A percentile compares a stretch with the other conserved stretches of the same genome.
These are phyloP conservation scores for Scaptomyza polygonia DNA, from an alignment of 2,888 invertebrate species.

Conservation along the genomic window DNA sequence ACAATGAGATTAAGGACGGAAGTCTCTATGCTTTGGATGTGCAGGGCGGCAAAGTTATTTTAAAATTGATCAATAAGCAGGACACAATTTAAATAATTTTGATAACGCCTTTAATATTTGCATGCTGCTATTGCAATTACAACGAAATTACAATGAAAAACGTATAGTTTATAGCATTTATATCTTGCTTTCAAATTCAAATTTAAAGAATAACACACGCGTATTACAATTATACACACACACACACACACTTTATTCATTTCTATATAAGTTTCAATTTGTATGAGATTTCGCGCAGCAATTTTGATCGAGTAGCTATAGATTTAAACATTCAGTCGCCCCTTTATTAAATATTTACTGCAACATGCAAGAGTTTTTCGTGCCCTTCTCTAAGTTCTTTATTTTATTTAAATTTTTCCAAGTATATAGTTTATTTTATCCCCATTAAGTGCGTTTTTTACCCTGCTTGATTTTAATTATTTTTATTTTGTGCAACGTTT, in stretches of 20 bases:
- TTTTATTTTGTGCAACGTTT: conserved; percentile 44
- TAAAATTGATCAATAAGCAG: conserved; percentile 84
- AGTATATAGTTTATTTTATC: conserved; percentile 15
- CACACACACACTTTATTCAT: conserved; percentile 6
- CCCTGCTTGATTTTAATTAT: conserved; percentile 48
- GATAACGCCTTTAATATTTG: conserved; percentile 13
- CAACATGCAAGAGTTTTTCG: conserved; percentile 40
- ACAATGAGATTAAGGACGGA: conserved; percentile 91
- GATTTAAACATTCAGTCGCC: conserved; percentile 4
- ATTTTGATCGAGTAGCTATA: conserved; percentile 61
- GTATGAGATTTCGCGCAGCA: conserved; percentile 70
- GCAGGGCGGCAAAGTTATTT: conserved; percentile 85
- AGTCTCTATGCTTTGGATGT: conserved; percentile 88
- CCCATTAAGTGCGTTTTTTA: too few relatives aligned
- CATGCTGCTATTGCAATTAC: conserved; percentile 2
- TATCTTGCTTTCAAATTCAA: conserved; percentile 20
- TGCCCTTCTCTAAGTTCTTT: conserved; percentile 23
- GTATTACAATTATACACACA: conserved; percentile 30
- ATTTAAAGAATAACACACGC: conserved; percentile 13
- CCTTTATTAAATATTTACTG: conserved; percentile 40
- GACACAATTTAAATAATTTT: conserved; percentile 66
- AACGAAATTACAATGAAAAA: conserved; percentile 31
- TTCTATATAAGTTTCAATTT: conserved; percentile 66
- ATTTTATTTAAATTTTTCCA: too few relatives aligned
- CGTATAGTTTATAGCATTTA: conserved; percentile 74